Evolutionary conservation across 1,140 invertebrate genomes (phyloP).

Genomic region (Eulimnadia texana): DNA sequence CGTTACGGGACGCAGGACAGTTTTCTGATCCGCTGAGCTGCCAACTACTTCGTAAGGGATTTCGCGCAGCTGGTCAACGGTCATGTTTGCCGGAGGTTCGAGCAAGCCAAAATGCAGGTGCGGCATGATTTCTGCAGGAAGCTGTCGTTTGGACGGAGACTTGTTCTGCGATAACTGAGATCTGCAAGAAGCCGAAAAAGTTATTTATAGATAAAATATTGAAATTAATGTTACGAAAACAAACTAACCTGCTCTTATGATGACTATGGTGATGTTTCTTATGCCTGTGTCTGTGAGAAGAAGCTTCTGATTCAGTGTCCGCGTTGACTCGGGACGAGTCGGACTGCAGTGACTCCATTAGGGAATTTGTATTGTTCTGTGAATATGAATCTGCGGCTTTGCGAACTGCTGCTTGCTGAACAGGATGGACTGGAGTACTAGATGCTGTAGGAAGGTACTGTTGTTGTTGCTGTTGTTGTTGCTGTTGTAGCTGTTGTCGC

Average conservation of each 20-base stretch:
- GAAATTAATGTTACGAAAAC: background rate
- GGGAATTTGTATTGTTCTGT: background rate
- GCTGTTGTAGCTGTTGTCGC: slow-evolving; percentile 41
- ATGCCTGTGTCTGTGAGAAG: slow-evolving; percentile 33
- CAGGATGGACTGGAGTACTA: slow-evolving; percentile 16
- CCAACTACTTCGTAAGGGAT: slow-evolving; percentile 80
- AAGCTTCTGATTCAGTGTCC: slow-evolving; percentile 37
- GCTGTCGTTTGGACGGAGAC: slow-evolving; percentile 33
- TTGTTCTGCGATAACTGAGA: slow-evolving; percentile 49
- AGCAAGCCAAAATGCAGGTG: slow-evolving; percentile 81
- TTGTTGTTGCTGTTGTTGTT: slow-evolving; percentile 29
- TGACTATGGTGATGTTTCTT: slow-evolving; percentile 29
- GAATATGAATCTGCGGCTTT: background rate
- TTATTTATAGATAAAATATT: slow-evolving; percentile 18
- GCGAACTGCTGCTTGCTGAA: slow-evolving; percentile 42
- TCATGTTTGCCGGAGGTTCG: slow-evolving; percentile 76
- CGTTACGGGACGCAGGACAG: slow-evolving; percentile 14
- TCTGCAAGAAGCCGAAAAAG: slow-evolving; percentile 36
- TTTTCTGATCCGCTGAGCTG: slow-evolving; percentile 14
- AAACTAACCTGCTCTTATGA: slow-evolving; percentile 37
- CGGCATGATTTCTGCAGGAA: slow-evolving; percentile 50
- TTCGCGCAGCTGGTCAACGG: slow-evolving; percentile 69
- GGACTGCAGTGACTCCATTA: slow-evolving; percentile 3
- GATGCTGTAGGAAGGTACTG: slow-evolving; percentile 11
- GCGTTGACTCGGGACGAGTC: slow-evolving; percentile 16